These are phyloP conservation scores for Tetragonisca angustula DNA, from an alignment of 2,888 invertebrate genomes.

Conservation along the genomic window DNA sequence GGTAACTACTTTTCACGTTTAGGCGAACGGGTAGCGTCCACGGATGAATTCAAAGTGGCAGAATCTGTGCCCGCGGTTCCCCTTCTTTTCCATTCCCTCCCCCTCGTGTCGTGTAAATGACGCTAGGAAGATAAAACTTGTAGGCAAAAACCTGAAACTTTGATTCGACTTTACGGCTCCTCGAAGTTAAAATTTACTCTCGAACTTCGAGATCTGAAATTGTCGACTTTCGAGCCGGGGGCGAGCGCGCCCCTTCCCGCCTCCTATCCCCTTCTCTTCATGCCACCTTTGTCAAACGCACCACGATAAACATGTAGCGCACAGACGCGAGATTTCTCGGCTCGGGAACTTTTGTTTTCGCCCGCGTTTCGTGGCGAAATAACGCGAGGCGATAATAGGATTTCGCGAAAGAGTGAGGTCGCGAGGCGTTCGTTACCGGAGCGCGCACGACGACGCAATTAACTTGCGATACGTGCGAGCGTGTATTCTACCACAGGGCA, in stretches of 20 bases:
- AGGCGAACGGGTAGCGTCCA: no score
- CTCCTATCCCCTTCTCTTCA: not conserved
- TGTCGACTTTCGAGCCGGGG: slow-evolving; percentile 42
- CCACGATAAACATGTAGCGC: slow-evolving; percentile 14
- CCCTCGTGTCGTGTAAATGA: slow-evolving; percentile 20
- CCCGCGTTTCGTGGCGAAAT: not conserved
- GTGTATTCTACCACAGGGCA: slow-evolving; percentile 12
- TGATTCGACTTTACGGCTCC: slow-evolving; percentile 52
- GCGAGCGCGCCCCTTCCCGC: slow-evolving; percentile 7
- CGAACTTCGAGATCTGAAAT: slow-evolving; percentile 49
- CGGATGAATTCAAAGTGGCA: slow-evolving; percentile 19
- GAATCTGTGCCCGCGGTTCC: slow-evolving; percentile 24
- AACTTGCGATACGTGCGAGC: not conserved
- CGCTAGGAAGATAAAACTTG: slow-evolving; percentile 50
- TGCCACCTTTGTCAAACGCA: not conserved
- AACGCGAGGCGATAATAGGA: not conserved
- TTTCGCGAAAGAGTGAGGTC: slow-evolving; percentile 26
- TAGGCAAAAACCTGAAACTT: slow-evolving; percentile 51
- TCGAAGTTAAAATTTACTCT: slow-evolving; percentile 51
- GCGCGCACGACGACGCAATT: slow-evolving; percentile 9
- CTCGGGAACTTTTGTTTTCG: not conserved
- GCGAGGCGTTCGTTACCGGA: slow-evolving; percentile 20
- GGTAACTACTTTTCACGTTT: no score
- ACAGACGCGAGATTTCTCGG: not conserved
- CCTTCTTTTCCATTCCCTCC: not conserved